A percentile compares a stretch with the other conserved stretches of the same genome.
These are phyloP conservation scores for Lampropteryx suffumata DNA, from an alignment of 2,888 invertebrate genomes.

Conservation along the genomic window DNA sequence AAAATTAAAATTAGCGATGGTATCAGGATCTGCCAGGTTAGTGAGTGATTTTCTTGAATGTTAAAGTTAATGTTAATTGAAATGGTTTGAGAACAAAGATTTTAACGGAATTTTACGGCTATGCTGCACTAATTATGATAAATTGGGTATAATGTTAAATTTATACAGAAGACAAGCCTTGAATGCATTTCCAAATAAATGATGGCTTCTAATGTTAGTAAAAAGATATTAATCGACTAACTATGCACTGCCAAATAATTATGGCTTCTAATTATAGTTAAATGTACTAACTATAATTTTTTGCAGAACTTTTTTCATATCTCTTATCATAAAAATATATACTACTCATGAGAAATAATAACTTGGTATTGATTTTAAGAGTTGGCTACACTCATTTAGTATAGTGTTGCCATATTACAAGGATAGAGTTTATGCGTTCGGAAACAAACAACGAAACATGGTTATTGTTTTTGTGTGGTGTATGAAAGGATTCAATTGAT, in stretches of 20 bases:
- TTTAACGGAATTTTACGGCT: conserved; percentile 10
- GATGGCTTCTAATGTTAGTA: background rate
- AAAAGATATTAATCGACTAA: too few species aligned
- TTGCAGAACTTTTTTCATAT: background rate
- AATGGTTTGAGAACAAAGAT: conserved; percentile 8
- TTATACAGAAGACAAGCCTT: background rate
- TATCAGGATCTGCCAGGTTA: too few species aligned
- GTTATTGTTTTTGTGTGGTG: too few species aligned
- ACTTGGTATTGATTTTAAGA: conserved; percentile 11
- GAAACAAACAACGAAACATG: conserved; percentile 1
- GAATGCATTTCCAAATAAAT: conserved; percentile 8
- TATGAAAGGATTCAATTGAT: too few species aligned
- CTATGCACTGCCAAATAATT: conserved; percentile 13
- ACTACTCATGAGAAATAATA: conserved; percentile 3
- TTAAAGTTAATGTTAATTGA: background rate
- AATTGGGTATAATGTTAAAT: conserved; percentile 1
- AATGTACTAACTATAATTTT: background rate
- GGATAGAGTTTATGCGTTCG: background rate
- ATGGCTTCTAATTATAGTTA: background rate
- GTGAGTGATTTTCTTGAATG: conserved; percentile 3
- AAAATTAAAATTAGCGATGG: too few species aligned
- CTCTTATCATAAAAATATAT: background rate
- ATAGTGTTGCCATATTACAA: conserved; percentile 25
- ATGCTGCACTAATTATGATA: conserved; percentile 14
- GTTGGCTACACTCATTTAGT: conserved; percentile 11